Evolutionary conservation across 2,797 vertebrate species (phyloP), one percentile per base, ranked within the genome.

Genomic region (Ptychadena robeensis): DNA sequence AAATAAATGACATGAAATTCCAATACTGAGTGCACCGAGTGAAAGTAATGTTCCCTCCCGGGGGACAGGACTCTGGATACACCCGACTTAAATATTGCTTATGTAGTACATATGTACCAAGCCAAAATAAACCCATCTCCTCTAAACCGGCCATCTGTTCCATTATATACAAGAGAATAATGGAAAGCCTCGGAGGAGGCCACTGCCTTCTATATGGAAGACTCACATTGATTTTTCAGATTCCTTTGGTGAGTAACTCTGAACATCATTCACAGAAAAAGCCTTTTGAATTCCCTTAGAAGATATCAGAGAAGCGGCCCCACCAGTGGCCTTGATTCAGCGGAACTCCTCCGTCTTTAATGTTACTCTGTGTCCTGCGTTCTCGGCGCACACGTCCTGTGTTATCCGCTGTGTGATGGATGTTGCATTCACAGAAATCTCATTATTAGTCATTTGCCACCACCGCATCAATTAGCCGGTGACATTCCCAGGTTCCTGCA

Each of bases 61-160:
- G 7, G 79, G 61, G 79, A 66, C 18, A 12, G 18, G 59, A 61
- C 64, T 35, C 27, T 28, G 9, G 44, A 61, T 59, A 25, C 80
- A 35, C 80, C 71, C 38, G 28, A 31, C 31, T 44, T 44, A 67
- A 78, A 78, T 40, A 78, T 40, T 78, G 28, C 65, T 77, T 71
- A 69, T 71, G 40, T 65, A 22, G 30, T 61, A 65, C 73, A 71
- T 72, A 74, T 67, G 69, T 25, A 30, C 25, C 22, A 12, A 68
- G 64, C 63, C 65, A 71, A 82, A 77, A 82, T 72, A 71, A 64
- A 78, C 59, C 34, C 15, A 12, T 63, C 53, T 59, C 11, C 38
- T 35, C 22, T 34, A 8, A 30, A 44, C 40, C 18, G 34, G 30
- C 81, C 53, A 71, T 71, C 48, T 76, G 66, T 82, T 82, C 68